Evolutionary conservation across 2,113 vertebrate genomes (phyloP), one percentile per base, ranked within the genome.

Genomic region (Eretmochelys imbricata): DNA sequence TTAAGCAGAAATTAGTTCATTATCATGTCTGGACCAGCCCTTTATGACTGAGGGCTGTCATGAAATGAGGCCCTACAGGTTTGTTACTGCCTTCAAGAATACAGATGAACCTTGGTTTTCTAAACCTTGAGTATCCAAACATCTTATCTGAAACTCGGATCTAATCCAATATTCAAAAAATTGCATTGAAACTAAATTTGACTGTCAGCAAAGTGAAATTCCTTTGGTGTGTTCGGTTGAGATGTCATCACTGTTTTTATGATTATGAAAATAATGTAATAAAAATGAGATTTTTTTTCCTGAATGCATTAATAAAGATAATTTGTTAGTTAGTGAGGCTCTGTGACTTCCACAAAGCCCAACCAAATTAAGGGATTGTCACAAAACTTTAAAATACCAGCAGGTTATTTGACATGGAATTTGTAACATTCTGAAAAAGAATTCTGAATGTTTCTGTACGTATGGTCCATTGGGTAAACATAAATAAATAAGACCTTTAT

Each of bases 221-320:
- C 97, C 97, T 98, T 98, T 95, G 88, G 96, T 97, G 94, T 95
- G 92, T 97, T 98, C 90, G 94, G 96, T 84, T 96, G 94, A 97
- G 86, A 94, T 95, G 92, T 84, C 88, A 93, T 97, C 93, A 94
- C 96, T 97, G 98, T 97, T 98, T 98, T 99, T 98, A 97, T 98
- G 97, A 97, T 98, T 97, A 97, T 97, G 96, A 98, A 98, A 98
- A 98, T 95, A 97, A 96, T 98, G 94, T 97, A 98, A 98, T 98
- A 98, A 98, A 98, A 98, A 69, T 91, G 95, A 97, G 96, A 95
- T 95, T 94, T 98, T 98, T 10, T 97, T 96, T 96, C 97, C 94
- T 96, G 96, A 98, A 96, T 95, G 50, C 95, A 98, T 98, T 98
- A 97, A 98, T 97, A 96, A 98, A 98, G 98, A 98, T 98, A 98